phyloP scores from a whole-genome alignment of 2,113 vertebrate species.

The Albula glossodonta region DNA sequence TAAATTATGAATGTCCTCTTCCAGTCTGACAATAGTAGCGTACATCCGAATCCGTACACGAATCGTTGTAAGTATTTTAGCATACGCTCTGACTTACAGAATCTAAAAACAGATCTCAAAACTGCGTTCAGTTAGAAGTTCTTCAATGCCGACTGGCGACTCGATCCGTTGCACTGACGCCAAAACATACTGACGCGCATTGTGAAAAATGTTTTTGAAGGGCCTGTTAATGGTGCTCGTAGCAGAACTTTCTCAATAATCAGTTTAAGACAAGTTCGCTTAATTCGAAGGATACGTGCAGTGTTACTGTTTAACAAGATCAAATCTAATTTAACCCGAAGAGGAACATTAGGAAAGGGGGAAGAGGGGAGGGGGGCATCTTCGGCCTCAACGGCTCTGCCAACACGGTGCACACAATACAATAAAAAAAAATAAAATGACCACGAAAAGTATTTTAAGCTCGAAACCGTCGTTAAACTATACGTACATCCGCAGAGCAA shows the following conservation, averaged over 20 bases:
- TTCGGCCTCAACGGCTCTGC: background rate
- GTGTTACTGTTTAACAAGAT: background rate
- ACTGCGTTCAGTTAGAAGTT: background rate
- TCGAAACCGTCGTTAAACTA: too few species aligned
- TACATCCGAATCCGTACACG: background rate
- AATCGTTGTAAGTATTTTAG: background rate
- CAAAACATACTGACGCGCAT: background rate
- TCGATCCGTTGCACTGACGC: background rate
- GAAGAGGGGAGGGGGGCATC: background rate
- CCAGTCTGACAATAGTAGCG: background rate
- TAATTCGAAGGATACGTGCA: background rate
- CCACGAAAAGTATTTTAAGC: background rate
- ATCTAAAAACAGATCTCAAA: background rate
- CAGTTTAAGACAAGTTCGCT: background rate
- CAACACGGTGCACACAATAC: background rate
- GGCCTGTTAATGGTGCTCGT: background rate
- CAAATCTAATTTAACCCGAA: background rate
- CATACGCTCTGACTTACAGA: too few species aligned
- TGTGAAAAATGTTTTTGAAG: background rate
- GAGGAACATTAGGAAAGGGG: background rate
- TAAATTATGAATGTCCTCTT: background rate
- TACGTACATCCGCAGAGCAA: background rate
- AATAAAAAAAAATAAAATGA: constrained; percentile 4
- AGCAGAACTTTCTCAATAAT: background rate
- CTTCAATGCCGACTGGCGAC: background rate